phyloP scores from a whole-genome alignment of 2,888 invertebrate genomes.

The Steinernema hermaphroditum region DNA sequence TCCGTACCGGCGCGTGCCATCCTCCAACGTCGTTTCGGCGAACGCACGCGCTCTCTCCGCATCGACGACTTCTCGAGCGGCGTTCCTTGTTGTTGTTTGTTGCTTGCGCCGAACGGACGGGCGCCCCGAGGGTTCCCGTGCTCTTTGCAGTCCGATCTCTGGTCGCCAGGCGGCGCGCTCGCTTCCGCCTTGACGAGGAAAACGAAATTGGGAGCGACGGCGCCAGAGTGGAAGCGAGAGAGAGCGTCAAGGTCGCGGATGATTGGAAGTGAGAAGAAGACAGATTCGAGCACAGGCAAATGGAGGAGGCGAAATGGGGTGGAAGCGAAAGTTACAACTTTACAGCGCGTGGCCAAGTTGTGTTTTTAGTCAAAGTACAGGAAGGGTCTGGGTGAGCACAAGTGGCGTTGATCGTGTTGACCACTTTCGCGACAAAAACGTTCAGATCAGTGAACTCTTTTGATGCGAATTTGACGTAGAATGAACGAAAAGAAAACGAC shows the following conservation, averaged over 20 bases:
- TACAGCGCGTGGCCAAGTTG: too few species aligned
- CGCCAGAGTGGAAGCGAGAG: not conserved
- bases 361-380: too few species aligned
- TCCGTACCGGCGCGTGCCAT: constrained; percentile 13
- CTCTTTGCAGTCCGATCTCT: constrained; percentile 28
- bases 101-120: constrained; percentile 3
- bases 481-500: too few species aligned
- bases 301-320: too few species aligned
- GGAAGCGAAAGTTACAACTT: too few species aligned
- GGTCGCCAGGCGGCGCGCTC: constrained; percentile 7
- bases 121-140: not conserved
- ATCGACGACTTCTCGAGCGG: not conserved
- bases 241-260: not conserved
- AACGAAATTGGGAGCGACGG: not conserved
- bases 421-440: too few species aligned
- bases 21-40: not conserved
- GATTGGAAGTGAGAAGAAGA: too few species aligned
- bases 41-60: not conserved
- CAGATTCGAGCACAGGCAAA: too few species aligned
- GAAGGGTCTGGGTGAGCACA: too few species aligned
- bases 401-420: too few species aligned
- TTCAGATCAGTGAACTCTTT: too few species aligned
- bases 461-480: too few species aligned
- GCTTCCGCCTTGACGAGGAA: not conserved
- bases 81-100: constrained; percentile 29